Evolutionary conservation across 2,888 invertebrate species (phyloP), one percentile per base, ranked within the genome.

Genomic region (Melanostoma scalare): DNA sequence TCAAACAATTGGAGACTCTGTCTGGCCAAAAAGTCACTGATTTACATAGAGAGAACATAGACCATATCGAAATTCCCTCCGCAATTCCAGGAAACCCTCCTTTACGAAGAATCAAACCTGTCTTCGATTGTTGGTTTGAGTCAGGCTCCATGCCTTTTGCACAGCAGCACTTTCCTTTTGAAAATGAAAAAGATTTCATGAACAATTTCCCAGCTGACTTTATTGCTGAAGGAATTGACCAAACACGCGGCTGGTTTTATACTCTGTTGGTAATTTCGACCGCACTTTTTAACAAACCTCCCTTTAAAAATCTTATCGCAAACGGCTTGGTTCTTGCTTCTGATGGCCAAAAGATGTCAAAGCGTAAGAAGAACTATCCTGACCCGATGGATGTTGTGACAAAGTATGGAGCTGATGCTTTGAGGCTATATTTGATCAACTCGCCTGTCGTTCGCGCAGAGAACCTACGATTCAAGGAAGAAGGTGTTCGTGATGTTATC

Each of bases 91-190:
- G 98, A 4, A 94, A 95, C 75, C 97, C 98, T 3, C 96, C 96
- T 8, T 92, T 99, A 38, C 94, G 93, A 85, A 94, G 99, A 69
- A 95, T 99, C 3, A 89, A 95, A 0, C 98, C 99, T 92, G 99
- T 99, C 0, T 99, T 99, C 91, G 99, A 99, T 91, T 99, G 99
- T 90, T 99, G 99, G 99, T 99, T 99, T 92, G 99, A 99, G 91
- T 98, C 98, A 0, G 99, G 99, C 3, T 97, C 98, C 30, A 99
- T 99, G 99, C 99, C 99, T 0, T 99, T 98, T 89, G 99, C 98
- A 0, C 98, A 98, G 90, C 93, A 94, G 87, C 98, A 99, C 92
- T 99, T 97, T 90, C 99, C 99, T 0, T 99, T 99, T 91, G 97
- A 99, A 90, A 96, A 96, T 88, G 93, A 93, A 86, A 96, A 96